These are phyloP conservation scores for Eira barbara DNA, from an alignment of 2,113 vertebrate species.

Conservation along the genomic window DNA sequence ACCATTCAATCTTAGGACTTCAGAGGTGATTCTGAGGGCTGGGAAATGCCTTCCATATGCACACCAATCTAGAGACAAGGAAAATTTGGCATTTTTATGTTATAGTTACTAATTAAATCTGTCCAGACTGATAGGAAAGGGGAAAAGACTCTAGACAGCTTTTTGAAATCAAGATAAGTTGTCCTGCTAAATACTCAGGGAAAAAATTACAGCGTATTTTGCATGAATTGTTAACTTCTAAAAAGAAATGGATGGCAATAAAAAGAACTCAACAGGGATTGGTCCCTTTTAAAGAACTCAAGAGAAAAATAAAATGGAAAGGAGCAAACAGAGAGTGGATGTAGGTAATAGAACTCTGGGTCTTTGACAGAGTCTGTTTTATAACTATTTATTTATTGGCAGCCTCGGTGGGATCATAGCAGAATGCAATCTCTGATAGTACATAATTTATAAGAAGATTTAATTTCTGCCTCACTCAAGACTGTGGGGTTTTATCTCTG, in stretches of 20 bases:
- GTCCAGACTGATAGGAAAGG: background rate
- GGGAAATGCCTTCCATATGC: background rate
- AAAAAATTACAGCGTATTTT: background rate
- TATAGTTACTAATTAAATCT: background rate
- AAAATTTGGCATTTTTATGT: background rate
- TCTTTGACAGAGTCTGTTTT: background rate
- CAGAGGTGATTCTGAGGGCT: background rate
- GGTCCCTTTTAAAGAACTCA: background rate
- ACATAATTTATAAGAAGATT: slow-evolving; percentile 10
- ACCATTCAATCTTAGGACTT: background rate
- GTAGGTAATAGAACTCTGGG: background rate
- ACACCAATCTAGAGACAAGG: background rate
- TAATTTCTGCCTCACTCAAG: slow-evolving; percentile 6
- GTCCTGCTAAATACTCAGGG: background rate
- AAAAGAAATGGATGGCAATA: background rate
- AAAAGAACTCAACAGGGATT: background rate
- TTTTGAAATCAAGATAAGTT: slow-evolving; percentile 10
- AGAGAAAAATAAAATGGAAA: background rate
- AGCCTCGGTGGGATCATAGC: background rate
- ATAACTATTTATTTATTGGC: slow-evolving; percentile 7
- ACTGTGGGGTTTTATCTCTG: slow-evolving; percentile 7
- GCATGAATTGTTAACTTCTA: background rate
- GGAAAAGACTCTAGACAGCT: background rate
- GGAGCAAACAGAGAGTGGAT: background rate
- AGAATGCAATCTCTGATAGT: background rate